Percentiles rank a stretch among this genome's conserved stretches.
Evolutionary conservation across 1,140 invertebrate genomes (phyloP).

Genomic region (Caligus rogercresseyi): DNA sequence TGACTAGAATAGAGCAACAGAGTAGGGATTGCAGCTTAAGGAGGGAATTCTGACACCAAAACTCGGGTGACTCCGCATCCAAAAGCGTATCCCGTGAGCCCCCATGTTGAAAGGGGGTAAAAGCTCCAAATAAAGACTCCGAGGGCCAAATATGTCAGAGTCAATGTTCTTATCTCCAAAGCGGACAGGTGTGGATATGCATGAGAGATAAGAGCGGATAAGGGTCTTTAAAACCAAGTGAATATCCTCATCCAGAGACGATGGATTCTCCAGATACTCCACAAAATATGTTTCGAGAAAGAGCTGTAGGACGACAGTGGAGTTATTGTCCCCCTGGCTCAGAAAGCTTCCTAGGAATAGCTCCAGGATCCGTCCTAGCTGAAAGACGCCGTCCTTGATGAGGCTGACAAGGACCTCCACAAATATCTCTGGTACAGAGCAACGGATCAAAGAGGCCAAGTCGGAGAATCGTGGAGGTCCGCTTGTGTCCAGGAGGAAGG

Average conservation of each 20-base stretch:
- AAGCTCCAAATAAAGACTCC: not conserved
- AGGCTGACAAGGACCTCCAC: constrained; percentile 11
- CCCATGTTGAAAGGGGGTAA: constrained; percentile 6
- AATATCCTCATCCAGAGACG: constrained; percentile 3
- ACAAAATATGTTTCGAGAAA: constrained; percentile 19
- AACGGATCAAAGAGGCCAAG: constrained; percentile 3
- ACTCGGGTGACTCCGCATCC: constrained; percentile 11
- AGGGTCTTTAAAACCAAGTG: constrained; percentile 5
- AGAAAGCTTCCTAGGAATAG: constrained; percentile 3
- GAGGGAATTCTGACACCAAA: constrained; percentile 14
- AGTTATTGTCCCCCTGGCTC: not conserved
- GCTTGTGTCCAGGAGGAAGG: constrained; percentile 1
- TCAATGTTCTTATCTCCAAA: constrained; percentile 17
- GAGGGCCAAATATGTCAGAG: constrained; percentile 7
- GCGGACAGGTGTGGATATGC: not conserved
- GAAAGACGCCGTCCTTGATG: constrained; percentile 1
- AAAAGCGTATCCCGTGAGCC: constrained; percentile 2
- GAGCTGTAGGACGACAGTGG: constrained; percentile 13
- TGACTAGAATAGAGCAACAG: not conserved
- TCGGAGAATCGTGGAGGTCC: not conserved
- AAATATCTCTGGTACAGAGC: not conserved
- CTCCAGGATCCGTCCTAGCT: not conserved
- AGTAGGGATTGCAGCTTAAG: constrained; percentile 15
- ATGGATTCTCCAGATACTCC: not conserved
- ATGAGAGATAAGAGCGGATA: constrained; percentile 13